A percentile compares a stretch with the other conserved stretches of the same genome.
Evolutionary conservation across 1,140 invertebrate genomes (phyloP).

Genomic region (Caenorhabditis inopinata): DNA sequence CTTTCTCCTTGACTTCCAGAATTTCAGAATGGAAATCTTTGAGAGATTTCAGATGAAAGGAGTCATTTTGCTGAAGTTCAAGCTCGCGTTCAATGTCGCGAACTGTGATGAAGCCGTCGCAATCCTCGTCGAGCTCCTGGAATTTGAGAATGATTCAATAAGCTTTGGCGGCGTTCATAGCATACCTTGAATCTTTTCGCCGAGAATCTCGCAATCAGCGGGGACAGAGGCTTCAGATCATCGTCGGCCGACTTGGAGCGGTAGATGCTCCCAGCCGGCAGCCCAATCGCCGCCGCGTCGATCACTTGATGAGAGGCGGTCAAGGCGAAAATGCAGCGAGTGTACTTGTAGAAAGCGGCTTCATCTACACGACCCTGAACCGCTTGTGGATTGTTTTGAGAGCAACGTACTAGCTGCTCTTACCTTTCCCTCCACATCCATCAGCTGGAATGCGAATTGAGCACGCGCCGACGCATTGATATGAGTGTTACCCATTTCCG

Average conservation of each 20-base stretch:
- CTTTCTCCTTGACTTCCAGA: not conserved
- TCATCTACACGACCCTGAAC: conserved; percentile 49
- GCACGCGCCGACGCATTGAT: conserved; percentile 42
- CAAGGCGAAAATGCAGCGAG: conserved; percentile 51
- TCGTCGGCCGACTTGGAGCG: conserved; percentile 19
- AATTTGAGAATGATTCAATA: conserved; percentile 3
- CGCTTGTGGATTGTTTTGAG: not conserved
- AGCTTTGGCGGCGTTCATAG: not conserved
- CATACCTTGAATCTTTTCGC: conserved; percentile 41
- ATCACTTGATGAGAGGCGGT: conserved; percentile 39
- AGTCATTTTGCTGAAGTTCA: not conserved
- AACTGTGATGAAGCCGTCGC: conserved; percentile 53
- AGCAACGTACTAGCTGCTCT: not conserved
- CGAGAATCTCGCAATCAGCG: conserved; percentile 34
- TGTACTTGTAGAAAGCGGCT: conserved; percentile 45
- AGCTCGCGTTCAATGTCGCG: conserved; percentile 45
- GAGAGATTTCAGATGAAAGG: not conserved
- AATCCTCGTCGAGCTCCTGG: conserved; percentile 46
- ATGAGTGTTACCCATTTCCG: conserved; percentile 23
- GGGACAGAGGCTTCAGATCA: not conserved
- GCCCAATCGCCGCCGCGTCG: not conserved
- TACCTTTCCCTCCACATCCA: conserved; percentile 51
- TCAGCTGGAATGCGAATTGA: conserved; percentile 52
- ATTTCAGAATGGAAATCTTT: not conserved
- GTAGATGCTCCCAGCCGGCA: conserved; percentile 26